A percentile compares a stretch with the other conserved stretches of the same genome.
These are phyloP conservation scores for Spilarctia lutea DNA, from an alignment of 2,888 invertebrate genomes.

Conservation along the genomic window DNA sequence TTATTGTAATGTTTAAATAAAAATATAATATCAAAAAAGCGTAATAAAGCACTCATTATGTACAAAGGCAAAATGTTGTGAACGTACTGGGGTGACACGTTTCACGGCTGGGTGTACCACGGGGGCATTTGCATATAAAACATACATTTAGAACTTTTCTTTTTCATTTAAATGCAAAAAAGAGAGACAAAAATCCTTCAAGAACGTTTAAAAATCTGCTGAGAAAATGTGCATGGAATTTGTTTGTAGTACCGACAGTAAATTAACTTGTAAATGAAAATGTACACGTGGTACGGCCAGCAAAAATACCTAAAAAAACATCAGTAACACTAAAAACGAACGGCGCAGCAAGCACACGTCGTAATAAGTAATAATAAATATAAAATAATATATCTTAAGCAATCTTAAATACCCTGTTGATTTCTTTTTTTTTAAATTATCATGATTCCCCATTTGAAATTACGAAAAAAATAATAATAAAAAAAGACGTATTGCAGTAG, in stretches of 20 bases:
- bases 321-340: slow-evolving; percentile 67
- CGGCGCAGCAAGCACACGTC: slow-evolving; percentile 60
- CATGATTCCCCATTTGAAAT: slow-evolving; percentile 66
- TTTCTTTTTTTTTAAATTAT: slow-evolving; percentile 74
- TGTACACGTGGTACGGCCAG: slow-evolving; percentile 33
- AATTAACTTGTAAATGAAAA: background rate
- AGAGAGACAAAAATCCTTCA: background rate
- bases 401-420: slow-evolving; percentile 87
- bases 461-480: slow-evolving; percentile 60
- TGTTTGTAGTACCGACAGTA: background rate
- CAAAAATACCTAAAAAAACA: slow-evolving; percentile 49
- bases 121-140: slow-evolving; percentile 6
- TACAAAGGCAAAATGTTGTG: slow-evolving; percentile 63
- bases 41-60: slow-evolving; percentile 82
- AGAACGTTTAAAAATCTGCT: background rate
- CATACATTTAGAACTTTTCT: background rate
- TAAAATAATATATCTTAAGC: slow-evolving; percentile 84
- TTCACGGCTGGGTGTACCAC: slow-evolving; percentile 14
- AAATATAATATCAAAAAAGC: slow-evolving; percentile 80
- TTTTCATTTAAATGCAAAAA: background rate
- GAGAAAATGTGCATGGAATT: background rate
- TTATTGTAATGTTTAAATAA: slow-evolving; percentile 64
- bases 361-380: slow-evolving; percentile 77
- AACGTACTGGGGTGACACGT: slow-evolving; percentile 27
- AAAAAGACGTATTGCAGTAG: slow-evolving; percentile 43